A percentile compares a stretch with the other conserved stretches of the same genome.
Conservation (phyloP, 2,888 invertebrate genomes). For the Eristalinus aeneus region DNA sequence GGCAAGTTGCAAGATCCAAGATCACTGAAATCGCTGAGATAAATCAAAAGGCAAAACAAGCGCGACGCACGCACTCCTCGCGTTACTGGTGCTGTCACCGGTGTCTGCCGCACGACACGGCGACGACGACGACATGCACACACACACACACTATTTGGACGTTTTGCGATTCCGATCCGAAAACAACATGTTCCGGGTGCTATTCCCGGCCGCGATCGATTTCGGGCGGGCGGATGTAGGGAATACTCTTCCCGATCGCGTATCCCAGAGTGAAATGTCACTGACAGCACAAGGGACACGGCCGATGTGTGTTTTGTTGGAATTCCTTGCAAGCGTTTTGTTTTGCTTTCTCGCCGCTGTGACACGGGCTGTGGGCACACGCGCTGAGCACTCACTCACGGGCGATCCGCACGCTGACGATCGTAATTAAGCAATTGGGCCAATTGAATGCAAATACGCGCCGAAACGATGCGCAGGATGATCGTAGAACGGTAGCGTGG, state of each 20-base stretch:
- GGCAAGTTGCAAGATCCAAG: conserved; percentile 4
- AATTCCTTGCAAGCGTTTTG: not conserved
- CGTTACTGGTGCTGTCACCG: not conserved
- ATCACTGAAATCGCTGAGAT: conserved; percentile 64
- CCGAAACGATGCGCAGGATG: conserved; percentile 34
- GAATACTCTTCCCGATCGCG: not conserved
- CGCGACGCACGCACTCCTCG: not conserved
- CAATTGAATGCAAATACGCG: conserved; percentile 54
- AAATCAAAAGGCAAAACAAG: conserved; percentile 21
- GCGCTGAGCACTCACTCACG: not conserved
- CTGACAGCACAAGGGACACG: not conserved
- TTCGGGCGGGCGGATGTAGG: not conserved
- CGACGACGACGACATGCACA: not conserved
- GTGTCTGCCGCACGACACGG: not conserved
- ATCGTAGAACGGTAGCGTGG: conserved; percentile 55
- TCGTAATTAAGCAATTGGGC: conserved; percentile 64
- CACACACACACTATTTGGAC: not conserved
- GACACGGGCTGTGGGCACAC: not conserved
- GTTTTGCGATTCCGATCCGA: conserved; percentile 51
- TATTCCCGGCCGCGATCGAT: conserved; percentile 58
- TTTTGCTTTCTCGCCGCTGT: not conserved
- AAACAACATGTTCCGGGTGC: conserved; percentile 70
- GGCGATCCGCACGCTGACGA: conserved; percentile 38
- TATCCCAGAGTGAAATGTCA: conserved; percentile 21
- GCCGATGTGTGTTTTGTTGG: not conserved